Base-by-base conservation (phyloP, 2,113 vertebrate species). In the Pygoscelis adeliae region DNA sequence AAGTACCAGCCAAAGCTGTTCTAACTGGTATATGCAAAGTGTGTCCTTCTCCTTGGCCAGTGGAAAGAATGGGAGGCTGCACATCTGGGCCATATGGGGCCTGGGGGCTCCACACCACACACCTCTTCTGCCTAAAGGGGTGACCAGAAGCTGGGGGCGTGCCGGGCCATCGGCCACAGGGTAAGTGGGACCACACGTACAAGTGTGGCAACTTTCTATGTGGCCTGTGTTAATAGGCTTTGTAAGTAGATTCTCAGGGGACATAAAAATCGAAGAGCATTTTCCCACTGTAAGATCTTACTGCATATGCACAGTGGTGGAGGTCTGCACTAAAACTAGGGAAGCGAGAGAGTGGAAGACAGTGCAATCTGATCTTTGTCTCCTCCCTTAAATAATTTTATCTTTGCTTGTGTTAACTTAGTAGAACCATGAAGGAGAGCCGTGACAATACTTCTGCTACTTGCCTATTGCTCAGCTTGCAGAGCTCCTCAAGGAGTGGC, bases 151-250 rank as follows among this genome's bases (percentile, higher is more conserved):
- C 67, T 56, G 16, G 11, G 18, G 7, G 2, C 5, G 4, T 34
- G 52, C 65, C 1, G 0, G 16, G 11, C 10, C 49, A 23, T 55
- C 0, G 2, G 10, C 29, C 42, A 52, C 49, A 40, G 30, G 32
- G 5, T 23, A 17, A 61, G 21, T 5, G 23, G 25, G 42, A 83
- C 9, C 15, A 18, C 10, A 34, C 0, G 0, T 21, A 44, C 14
- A 59, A 17, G 13, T 20, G n/a, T 0, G 6, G n/a, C 22, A 86
- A 5, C 42, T 40, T 62, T 29, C 50, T 70, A 4, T 18, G 46
- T 29, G 5, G 36, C 17, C 56, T 58, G 42, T 71, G 17, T 26
- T 70, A 58, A 29, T 8, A 36, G n/a, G 5, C 15, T 40, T 9
- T 53, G 30, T 32, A 73, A 50, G 32, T 10, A 58, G 36, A 58